These are phyloP conservation scores for Lepisosteus oculatus DNA, from an alignment of 2,113 vertebrate genomes.

Conservation along the genomic window DNA sequence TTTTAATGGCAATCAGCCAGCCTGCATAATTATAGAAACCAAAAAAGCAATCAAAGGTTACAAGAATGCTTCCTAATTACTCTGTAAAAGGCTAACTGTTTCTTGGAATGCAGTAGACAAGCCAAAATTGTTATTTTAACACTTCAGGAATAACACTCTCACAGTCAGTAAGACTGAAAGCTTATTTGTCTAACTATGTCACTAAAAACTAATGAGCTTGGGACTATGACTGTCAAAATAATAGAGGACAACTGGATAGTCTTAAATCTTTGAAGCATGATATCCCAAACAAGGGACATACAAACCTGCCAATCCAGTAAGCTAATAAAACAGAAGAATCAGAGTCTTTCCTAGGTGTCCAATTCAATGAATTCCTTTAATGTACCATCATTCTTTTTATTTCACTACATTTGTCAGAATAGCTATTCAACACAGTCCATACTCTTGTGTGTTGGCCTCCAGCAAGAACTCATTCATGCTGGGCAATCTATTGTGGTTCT, in stretches of 20 bases:
- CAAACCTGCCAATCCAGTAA: too few species aligned
- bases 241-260: slow-evolving; percentile 8
- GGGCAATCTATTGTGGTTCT: not conserved
- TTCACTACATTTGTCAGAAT: not conserved
- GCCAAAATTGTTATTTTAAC: not conserved
- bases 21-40: slow-evolving; percentile 5
- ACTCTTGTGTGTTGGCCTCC: not conserved
- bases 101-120: not conserved
- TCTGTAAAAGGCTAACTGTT: not conserved
- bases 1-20: slow-evolving; percentile 14
- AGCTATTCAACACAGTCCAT: not conserved
- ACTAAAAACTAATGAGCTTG: not conserved
- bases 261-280: not conserved
- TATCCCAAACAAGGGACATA: not conserved
- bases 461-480: too few species aligned
- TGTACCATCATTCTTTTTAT: not conserved
- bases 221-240: not conserved
- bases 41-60: slow-evolving; percentile 6
- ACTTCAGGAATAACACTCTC: not conserved
- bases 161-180: too few species aligned
- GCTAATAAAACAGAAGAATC: not conserved
- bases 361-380: not conserved
- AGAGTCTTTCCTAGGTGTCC: not conserved
- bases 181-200: not conserved
- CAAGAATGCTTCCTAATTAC: slow-evolving; percentile 1